Evolutionary conservation across 1,140 invertebrate species (phyloP).

Genomic region (Cyrtorhinus lividipennis): DNA sequence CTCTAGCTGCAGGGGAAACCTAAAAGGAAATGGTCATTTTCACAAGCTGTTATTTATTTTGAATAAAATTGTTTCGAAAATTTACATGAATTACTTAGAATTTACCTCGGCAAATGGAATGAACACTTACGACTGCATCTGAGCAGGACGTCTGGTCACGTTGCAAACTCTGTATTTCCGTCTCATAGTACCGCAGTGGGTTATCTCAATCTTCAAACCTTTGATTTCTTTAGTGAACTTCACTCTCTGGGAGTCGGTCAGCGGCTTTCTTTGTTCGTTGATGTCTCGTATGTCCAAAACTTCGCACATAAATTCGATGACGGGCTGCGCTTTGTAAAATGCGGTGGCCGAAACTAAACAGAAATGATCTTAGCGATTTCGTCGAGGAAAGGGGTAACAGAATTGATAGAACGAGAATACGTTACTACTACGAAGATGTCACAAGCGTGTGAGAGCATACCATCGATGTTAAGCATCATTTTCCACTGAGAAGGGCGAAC

Average conservation of each 20-base stretch:
- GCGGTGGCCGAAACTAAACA: constrained; percentile 93
- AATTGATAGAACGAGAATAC: no score
- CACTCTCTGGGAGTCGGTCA: constrained; percentile 97
- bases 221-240: constrained; percentile 99
- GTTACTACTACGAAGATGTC: no score
- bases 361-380: no score
- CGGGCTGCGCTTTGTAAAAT: constrained; percentile 99
- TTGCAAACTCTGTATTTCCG: constrained; percentile 98
- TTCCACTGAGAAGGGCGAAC: constrained; percentile 99
- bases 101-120: no score
- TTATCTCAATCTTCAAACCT: constrained; percentile 98
- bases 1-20: constrained; percentile 97
- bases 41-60: no score
- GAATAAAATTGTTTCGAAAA: no score
- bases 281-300: constrained; percentile 96
- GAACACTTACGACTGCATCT: constrained; percentile 96
- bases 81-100: no score
- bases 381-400: no score
- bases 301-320: constrained; percentile 99
- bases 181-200: constrained; percentile 97
- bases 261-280: constrained; percentile 83
- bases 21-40: constrained; percentile 35
- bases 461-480: constrained; percentile 99
- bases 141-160: constrained; percentile 92
- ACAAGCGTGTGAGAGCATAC: no score